Evolutionary conservation across 2,113 vertebrate species (phyloP), one percentile per base, ranked within the genome.

Genomic region (Peucedramus taeniatus): DNA sequence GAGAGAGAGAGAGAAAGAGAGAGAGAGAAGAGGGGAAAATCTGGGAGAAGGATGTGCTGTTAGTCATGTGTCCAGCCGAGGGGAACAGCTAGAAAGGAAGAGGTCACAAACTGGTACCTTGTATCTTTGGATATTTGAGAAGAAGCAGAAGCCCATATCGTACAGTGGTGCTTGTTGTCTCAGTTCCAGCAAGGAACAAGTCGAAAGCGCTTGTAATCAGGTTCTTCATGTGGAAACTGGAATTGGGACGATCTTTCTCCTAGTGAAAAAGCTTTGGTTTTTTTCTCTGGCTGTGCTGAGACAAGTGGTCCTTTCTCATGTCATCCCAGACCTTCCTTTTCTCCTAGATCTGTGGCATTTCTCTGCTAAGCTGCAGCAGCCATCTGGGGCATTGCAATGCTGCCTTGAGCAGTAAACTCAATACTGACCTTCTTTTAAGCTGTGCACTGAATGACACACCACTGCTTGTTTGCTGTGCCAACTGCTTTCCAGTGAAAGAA

Each of bases 131-230:
- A 15, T 96, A 6, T 84, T 94, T 97, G 61, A 97, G 26, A 71
- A 97, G 95, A 26, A 97, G 72, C 44, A 97, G 93, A 68, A 97
- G 84, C 37, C 96, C 96, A 0, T 87, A 95, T 89, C 74, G 82
- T 54, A 82, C 0, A 2, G 96, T 96, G 35, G 87, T 84, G 74
- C 95, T 95, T 6, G 84, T 93, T 60, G 87, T 87, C 84, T 96
- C 96, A 5, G 93, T 89, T 78, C 84, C 78, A 1, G 77, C 93
- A 89, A 31, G 0, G 31, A 97, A 95, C 84, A 97, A 79, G 57
- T 97, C 87, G 0, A 93, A 96, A 28, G 56, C 0, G 0, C 14
- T 60, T 11, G 90, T 95, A 71, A 96, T 37, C 69, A 95, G 54
- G 40, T 96, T 97, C 60, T 93, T 68, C 65, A 79, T 31, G 70